Percentiles rank a stretch among this genome's conserved stretches.
Evolutionary conservation across 2,888 invertebrate species (phyloP).

Genomic region (Thelaira solivaga): DNA sequence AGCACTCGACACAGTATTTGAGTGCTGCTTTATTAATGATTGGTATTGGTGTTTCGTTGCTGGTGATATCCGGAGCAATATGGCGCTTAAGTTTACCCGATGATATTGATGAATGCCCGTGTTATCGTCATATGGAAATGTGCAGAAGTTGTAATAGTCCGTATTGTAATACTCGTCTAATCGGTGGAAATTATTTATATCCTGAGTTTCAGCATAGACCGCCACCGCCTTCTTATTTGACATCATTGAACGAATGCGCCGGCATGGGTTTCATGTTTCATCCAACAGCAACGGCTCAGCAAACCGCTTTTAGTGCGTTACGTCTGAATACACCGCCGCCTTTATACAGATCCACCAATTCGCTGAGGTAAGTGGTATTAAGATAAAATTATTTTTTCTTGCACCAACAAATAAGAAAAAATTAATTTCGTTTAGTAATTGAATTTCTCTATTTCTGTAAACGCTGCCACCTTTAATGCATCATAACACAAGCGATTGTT

Average conservation of each 20-base stretch:
- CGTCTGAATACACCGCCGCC: slow-evolving; percentile 87
- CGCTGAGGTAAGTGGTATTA: slow-evolving; percentile 80
- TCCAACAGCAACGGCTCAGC: slow-evolving; percentile 73
- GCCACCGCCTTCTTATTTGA: slow-evolving; percentile 96
- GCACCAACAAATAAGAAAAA: too few species aligned
- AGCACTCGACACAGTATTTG: slow-evolving; percentile 76
- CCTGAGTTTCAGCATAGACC: slow-evolving; percentile 97
- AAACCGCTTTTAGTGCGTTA: slow-evolving; percentile 74
- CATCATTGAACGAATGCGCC: slow-evolving; percentile 96
- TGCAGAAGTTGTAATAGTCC: slow-evolving; percentile 79
- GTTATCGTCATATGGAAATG: slow-evolving; percentile 79
- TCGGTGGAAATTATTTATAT: slow-evolving; percentile 87
- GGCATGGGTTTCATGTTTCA: slow-evolving; percentile 90
- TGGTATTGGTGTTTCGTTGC: slow-evolving; percentile 91
- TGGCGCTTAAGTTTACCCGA: slow-evolving; percentile 92
- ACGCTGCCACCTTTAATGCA: too few species aligned
- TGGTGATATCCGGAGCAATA: slow-evolving; percentile 95
- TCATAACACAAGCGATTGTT: too few species aligned
- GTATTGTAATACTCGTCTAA: slow-evolving; percentile 86
- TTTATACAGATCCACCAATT: slow-evolving; percentile 91
- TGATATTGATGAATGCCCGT: slow-evolving; percentile 84
- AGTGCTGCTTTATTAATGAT: slow-evolving; percentile 76
- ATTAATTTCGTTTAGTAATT: too few species aligned
- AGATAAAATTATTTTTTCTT: slow-evolving; percentile 23
- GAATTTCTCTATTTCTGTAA: too few species aligned